phyloP scores from a whole-genome alignment of 2,888 invertebrate genomes.

The Sturmia bella region DNA sequence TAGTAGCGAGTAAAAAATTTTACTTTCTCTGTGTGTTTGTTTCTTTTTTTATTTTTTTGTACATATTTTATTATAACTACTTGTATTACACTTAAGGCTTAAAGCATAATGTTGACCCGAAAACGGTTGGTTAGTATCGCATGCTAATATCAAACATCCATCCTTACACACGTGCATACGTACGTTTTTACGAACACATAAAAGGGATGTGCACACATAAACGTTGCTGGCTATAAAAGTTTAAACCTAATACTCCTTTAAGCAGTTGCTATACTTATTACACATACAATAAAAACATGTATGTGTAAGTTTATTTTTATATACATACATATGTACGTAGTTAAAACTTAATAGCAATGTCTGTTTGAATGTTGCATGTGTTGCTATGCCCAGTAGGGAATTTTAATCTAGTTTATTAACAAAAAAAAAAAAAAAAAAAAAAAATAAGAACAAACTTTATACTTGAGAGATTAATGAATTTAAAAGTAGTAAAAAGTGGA shows the following conservation, averaged over 20 bases:
- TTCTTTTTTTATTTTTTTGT: neutral
- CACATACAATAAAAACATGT: neutral
- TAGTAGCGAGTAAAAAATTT: slow-evolving; percentile 47
- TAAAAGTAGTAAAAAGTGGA: slow-evolving; percentile 39
- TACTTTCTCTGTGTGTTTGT: neutral
- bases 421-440: too few relatives aligned
- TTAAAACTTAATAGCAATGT: neutral
- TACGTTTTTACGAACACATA: neutral
- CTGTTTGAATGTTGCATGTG: neutral
- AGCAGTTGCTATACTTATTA: slow-evolving; percentile 26
- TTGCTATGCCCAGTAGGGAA: slow-evolving; percentile 55
- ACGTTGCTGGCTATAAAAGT: slow-evolving; percentile 12
- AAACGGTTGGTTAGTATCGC: slow-evolving; percentile 61
- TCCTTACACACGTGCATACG: slow-evolving; percentile 1
- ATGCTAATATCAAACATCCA: slow-evolving; percentile 55
- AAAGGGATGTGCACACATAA: neutral
- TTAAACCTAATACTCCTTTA: slow-evolving; percentile 45
- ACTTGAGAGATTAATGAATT: slow-evolving; percentile 55
- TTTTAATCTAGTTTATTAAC: slow-evolving; percentile 37
- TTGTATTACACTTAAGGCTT: slow-evolving; percentile 65
- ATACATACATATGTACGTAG: neutral
- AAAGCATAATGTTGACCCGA: slow-evolving; percentile 68
- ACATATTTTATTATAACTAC: slow-evolving; percentile 60
- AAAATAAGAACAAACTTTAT: slow-evolving; percentile 22
- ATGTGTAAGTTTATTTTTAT: neutral